Conservation (phyloP, 1,140 invertebrate genomes). For the Zaprionus africanus region DNA sequence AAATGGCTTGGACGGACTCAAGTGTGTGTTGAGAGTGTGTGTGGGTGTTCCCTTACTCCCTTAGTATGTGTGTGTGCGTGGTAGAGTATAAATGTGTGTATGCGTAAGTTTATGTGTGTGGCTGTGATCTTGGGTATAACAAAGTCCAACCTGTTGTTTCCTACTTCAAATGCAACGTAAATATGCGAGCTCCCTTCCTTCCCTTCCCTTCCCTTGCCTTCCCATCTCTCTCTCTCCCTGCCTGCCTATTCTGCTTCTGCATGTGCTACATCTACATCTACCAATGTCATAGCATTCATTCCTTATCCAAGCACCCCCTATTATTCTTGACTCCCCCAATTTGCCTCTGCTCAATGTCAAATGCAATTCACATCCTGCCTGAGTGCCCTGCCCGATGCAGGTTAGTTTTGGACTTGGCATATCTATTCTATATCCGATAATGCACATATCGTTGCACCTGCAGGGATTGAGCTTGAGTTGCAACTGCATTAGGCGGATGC, state of each 20-base stretch:
- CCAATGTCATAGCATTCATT: no score
- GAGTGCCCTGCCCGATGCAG: neutral
- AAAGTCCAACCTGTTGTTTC: constrained; percentile 19
- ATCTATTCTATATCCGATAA: neutral
- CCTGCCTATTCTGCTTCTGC: neutral
- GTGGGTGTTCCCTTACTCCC: no score
- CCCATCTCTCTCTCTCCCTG: no score
- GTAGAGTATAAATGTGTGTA: neutral
- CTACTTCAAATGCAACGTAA: constrained; percentile 79
- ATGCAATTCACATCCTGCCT: neutral
- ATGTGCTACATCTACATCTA: neutral
- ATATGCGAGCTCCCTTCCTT: constrained; percentile 62
- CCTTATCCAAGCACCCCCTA: no score
- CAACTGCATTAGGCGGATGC: neutral
- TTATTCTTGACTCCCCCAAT: neutral
- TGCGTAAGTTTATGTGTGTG: no score
- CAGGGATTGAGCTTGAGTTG: neutral
- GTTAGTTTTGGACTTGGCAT: neutral
- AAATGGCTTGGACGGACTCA: constrained; percentile 57
- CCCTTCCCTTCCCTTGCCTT: no score
- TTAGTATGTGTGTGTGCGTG: constrained; percentile 2
- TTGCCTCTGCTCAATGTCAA: neutral
- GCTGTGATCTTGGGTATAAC: constrained; percentile 4
- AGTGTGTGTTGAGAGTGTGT: constrained; percentile 2
- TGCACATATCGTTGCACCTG: neutral